Base-by-base conservation (phyloP, 2,888 invertebrate species). In the Nineta flava region DNA sequence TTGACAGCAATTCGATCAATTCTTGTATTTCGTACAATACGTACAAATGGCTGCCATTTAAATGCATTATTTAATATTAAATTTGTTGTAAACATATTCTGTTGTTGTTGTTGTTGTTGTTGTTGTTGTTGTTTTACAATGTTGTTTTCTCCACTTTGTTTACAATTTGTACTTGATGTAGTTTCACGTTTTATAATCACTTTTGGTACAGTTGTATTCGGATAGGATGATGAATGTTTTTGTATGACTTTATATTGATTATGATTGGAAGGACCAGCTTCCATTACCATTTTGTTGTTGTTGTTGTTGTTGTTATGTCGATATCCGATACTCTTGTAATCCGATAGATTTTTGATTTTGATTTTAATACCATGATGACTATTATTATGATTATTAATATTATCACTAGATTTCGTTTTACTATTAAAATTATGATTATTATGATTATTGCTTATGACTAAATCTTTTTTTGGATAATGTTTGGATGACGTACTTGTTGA, bases 41-140 rank as follows among this genome's bases (percentile, higher is more conserved):
- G 26, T 9, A 49, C 49, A 34, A 45, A 45, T 15, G 49, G 49
- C 13, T 49, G 49, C 49, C 49, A 49, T 45, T 45, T 44, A n/a
- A 44, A 49, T 5, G 19, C 44, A 45, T 49, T 49, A 10, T 44
- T 45, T 34, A 49, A 44, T 12, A 38, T 13, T 26, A n/a, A 19
- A 19, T 44, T 17, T 13, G 31, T 35, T 12, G 15, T 13, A 47
- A 32, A 32, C 13, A 13, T n/a, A 38, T n/a, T 4, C 3, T 38
- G 38, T 13, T 38, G 15, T 38, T 15, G 32, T 9, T 32, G 7
- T 32, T 32, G 32, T 32, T 32, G n/a, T n/a, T n/a, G n/a, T n/a
- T n/a, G n/a, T n/a, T n/a, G n/a, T n/a, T n/a, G n/a, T n/a, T n/a
- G n/a, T n/a, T n/a, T n/a, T n/a, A n/a, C n/a, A n/a, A n/a, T n/a